A percentile compares a stretch with the other conserved stretches of the same genome.
phyloP scores from a whole-genome alignment of 2,888 invertebrate genomes.

The Oegoconia quadripuncta region DNA sequence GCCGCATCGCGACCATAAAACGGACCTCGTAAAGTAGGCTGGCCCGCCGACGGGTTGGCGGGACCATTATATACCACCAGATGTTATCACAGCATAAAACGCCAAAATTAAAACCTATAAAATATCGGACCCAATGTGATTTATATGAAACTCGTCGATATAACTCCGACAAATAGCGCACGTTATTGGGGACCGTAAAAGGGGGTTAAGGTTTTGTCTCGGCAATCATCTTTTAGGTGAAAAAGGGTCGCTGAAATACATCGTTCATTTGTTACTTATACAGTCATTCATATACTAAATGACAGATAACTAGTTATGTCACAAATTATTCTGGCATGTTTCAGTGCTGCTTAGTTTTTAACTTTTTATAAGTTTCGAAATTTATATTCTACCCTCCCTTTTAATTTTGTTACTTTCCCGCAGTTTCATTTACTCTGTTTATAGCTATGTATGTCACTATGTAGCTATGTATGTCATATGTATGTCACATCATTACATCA shows the following conservation, averaged over 20 bases:
- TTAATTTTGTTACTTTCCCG: no score
- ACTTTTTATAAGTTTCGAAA: no score
- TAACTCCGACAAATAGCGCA: slow-evolving; percentile 46
- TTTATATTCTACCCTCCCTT: no score
- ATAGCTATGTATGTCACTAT: no score
- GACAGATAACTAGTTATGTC: no score
- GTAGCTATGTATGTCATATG: no score
- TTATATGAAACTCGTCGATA: slow-evolving; percentile 46
- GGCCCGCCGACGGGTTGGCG: slow-evolving; percentile 34
- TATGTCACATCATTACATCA: no score
- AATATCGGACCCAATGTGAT: slow-evolving; percentile 61
- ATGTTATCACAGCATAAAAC: slow-evolving; percentile 72
- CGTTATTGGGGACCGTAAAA: slow-evolving; percentile 51
- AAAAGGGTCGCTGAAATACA: not conserved
- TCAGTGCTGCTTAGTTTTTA: no score
- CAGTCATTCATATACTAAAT: no score
- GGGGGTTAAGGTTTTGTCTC: slow-evolving; percentile 32
- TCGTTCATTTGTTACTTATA: not conserved
- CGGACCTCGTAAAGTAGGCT: slow-evolving; percentile 47
- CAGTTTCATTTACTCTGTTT: no score
- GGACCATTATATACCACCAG: slow-evolving; percentile 55
- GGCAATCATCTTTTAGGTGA: slow-evolving; percentile 1
- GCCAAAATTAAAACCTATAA: slow-evolving; percentile 67
- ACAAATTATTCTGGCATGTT: no score
- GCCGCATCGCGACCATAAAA: slow-evolving; percentile 41